A percentile compares a stretch with the other conserved stretches of the same genome.
phyloP scores from a whole-genome alignment of 1,140 invertebrate species.

The Mycetomoellerius zeteki region DNA sequence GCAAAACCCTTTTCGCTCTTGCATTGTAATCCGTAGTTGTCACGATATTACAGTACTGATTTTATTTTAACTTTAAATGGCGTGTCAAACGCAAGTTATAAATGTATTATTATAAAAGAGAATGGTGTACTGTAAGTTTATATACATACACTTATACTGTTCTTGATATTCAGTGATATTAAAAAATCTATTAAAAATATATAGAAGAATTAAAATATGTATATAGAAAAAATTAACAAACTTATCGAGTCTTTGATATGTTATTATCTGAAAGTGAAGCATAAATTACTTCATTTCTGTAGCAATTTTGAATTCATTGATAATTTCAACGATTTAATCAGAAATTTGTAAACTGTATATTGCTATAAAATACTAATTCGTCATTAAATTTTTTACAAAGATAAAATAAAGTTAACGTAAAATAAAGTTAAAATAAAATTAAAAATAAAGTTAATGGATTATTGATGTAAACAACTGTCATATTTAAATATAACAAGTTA shows the following conservation, averaged over 20 bases:
- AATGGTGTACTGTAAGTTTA: background rate
- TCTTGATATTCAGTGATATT: background rate
- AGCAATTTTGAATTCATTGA: background rate
- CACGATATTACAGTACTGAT: background rate
- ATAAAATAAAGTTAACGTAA: background rate
- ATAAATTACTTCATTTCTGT: background rate
- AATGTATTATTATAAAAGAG: background rate
- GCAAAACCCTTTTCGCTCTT: constrained; percentile 6
- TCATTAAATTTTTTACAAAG: background rate
- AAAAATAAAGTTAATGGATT: background rate
- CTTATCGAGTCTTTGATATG: background rate
- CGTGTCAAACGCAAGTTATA: background rate
- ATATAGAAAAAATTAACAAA: background rate
- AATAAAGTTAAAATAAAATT: background rate
- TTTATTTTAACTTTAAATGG: background rate
- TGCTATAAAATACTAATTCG: background rate
- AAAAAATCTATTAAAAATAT: constrained; percentile 1
- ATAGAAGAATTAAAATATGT: background rate
- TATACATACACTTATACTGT: background rate
- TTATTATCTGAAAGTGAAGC: background rate
- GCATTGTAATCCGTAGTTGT: background rate
- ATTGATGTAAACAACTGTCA: background rate
- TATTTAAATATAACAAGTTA: background rate
- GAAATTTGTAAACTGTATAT: background rate
- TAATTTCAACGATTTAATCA: background rate